phyloP scores from a whole-genome alignment of 2,797 vertebrate genomes.

The Schizothorax lantsangensis region DNA sequence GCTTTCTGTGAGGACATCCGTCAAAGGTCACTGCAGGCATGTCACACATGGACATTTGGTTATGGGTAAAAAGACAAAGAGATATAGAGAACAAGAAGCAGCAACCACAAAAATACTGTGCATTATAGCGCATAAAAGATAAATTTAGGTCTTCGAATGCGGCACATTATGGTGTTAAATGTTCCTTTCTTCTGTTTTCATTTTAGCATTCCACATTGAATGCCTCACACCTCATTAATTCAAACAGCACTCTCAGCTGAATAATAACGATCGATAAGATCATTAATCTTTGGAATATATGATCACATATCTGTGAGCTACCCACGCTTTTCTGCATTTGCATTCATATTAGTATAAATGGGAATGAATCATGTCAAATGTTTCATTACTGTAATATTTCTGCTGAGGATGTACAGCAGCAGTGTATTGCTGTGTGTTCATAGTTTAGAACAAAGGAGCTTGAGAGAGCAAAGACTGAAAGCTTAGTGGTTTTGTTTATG shows the following conservation, averaged over 20 bases:
- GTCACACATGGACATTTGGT: background rate
- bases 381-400: slow-evolving; percentile 46
- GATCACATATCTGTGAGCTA: slow-evolving; percentile 60
- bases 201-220: slow-evolving; percentile 57
- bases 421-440: background rate
- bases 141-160: slow-evolving; percentile 19
- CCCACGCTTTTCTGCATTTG: slow-evolving; percentile 56
- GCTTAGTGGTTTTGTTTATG: background rate
- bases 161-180: slow-evolving; percentile 37
- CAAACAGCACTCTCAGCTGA: slow-evolving; percentile 60
- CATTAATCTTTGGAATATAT: slow-evolving; percentile 69
- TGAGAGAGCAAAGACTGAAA: background rate
- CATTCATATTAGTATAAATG: slow-evolving; percentile 61
- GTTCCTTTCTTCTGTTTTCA: slow-evolving; percentile 40
- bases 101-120: background rate
- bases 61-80: slow-evolving; percentile 14
- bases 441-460: background rate
- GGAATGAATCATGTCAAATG: slow-evolving; percentile 55
- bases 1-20: slow-evolving; percentile 16
- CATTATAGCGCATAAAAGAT: slow-evolving; percentile 1
- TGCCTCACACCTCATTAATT: slow-evolving; percentile 66
- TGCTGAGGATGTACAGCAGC: slow-evolving; percentile 18
- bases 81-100: background rate
- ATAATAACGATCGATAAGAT: slow-evolving; percentile 67
- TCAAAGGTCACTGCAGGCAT: slow-evolving; percentile 22